Evolutionary conservation across 2,888 invertebrate genomes (phyloP), one percentile per base, ranked within the genome.

Genomic region (Volucella inflata): DNA sequence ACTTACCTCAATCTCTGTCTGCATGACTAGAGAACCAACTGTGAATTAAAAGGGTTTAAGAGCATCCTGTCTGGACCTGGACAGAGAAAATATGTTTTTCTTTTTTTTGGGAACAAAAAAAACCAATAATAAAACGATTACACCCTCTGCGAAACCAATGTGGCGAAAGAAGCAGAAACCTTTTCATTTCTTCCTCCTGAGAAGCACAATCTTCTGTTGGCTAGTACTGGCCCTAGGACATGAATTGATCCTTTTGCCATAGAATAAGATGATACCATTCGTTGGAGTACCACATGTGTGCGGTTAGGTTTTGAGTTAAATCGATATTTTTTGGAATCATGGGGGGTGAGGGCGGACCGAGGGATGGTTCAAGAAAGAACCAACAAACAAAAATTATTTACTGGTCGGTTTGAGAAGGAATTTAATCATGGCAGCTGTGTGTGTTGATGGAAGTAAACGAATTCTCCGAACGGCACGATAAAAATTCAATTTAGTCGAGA

Each of bases 61-160:
- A 72, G 21, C 48, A 46, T 44, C 72, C 68, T 74, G 68, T 78
- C 68, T 62, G 67, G 36, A 57, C 59, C 57, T 38, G 38, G 68
- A 78, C 55, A 57, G 36, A 51, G 9, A 57, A 65, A 72, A 68
- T 60, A 77, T 65, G 21, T 68, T 55, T 21, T 21, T 21, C 2
- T 21, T 21, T 50, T 53, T 65, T 51, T 9, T n/a, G n/a, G n/a
- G n/a, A n/a, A n/a, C 4, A 70, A 72, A 72, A 70, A 70, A 78
- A 79, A 71, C 79, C 84, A 84, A 84, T 84, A 84, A 84, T 84
- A 79, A 84, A 84, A 75, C 79, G 84, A 84, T 84, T 84, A 84
- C 71, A 75, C 53, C 42, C 55, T 62, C 59, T 70, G 51, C 38
- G 51, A 64, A n/a, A 51, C 4, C 17, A 59, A 10, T 8, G 48